A percentile compares a stretch with the other conserved stretches of the same genome.
Conservation (phyloP, 2,113 vertebrate species). For the Brienomyrus brachyistius region DNA sequence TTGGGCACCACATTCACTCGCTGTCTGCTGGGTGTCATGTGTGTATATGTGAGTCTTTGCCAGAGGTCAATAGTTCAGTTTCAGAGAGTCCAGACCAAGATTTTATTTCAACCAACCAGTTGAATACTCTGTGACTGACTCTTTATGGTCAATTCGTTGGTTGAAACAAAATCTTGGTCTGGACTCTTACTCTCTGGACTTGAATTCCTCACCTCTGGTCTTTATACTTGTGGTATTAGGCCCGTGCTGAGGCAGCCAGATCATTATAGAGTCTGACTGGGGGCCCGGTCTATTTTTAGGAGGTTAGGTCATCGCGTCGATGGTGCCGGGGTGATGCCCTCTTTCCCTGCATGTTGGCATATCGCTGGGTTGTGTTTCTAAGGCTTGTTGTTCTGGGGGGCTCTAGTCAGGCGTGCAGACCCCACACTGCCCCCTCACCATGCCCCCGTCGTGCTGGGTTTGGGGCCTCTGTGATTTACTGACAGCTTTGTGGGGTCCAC, state of each 20-base stretch:
- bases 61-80: neutral
- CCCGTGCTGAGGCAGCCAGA: neutral
- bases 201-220: neutral
- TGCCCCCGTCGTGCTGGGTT: neutral
- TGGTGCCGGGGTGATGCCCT: neutral
- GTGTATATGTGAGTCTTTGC: slow-evolving; percentile 5
- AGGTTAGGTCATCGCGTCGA: neutral
- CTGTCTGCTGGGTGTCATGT: neutral
- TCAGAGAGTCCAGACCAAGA: neutral
- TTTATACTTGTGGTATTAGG: neutral
- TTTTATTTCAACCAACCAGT: neutral
- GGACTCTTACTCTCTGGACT: neutral
- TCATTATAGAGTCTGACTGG: neutral
- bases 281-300: neutral
- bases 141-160: neutral
- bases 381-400: neutral
- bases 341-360: neutral
- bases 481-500: neutral
- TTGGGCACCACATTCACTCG: neutral
- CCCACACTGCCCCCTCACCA: neutral
- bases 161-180: neutral
- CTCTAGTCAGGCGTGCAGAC: neutral
- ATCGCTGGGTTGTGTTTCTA: neutral
- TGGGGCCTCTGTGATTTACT: neutral
- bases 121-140: no score